Base-by-base conservation (phyloP, 2,113 vertebrate genomes). In the Morphnarchus princeps region DNA sequence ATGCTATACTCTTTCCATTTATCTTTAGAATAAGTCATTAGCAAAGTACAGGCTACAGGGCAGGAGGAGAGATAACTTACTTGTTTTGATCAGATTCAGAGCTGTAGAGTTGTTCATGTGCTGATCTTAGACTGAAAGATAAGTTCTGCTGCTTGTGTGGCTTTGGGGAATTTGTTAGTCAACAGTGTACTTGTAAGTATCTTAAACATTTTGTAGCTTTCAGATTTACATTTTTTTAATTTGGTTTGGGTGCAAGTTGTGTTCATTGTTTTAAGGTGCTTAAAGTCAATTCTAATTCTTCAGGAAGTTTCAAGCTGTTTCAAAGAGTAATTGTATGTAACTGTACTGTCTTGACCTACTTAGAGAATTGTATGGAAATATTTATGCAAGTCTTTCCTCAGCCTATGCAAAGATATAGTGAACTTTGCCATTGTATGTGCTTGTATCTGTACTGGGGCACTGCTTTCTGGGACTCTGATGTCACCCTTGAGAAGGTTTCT, bases 401-500 rank as follows among this genome's bases (percentile, higher is more conserved):
- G 45, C 34, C 59, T 31, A 0, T 61, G 28, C 28, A 36, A 50
- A 70, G 29, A 4, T 58, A 17, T 1, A 62, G 34, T 1, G 4
- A 63, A 22, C 17, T 72, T 84, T n/a, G 25, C 45, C 1, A 1
- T 38, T 81, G 16, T 36, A 5, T 31, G 25, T 90, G 18, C 43
- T 82, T 38, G 11, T 31, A 3, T 34, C 21, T 49, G 22, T 49
- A 18, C 45, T 1, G 0, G 42, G 32, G 3, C 4, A 0, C 31
- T 88, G 32, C n/a, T 45, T 82, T 66, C 57, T 73, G 77, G 43
- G 17, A 58, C 52, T 57, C 63, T n/a, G 21, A 42, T 62, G n/a
- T 21, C 43, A 9, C 22, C 42, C 29, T 84, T 62, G 34, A 28
- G 52, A 72, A 70, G 19, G 34, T 71, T 22, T 87, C 18, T 76